A percentile compares a stretch with the other conserved stretches of the same genome.
Evolutionary conservation across 53 echinoderm and acorn worm genomes (phyloP).

Genomic region (Crossaster papposus): DNA sequence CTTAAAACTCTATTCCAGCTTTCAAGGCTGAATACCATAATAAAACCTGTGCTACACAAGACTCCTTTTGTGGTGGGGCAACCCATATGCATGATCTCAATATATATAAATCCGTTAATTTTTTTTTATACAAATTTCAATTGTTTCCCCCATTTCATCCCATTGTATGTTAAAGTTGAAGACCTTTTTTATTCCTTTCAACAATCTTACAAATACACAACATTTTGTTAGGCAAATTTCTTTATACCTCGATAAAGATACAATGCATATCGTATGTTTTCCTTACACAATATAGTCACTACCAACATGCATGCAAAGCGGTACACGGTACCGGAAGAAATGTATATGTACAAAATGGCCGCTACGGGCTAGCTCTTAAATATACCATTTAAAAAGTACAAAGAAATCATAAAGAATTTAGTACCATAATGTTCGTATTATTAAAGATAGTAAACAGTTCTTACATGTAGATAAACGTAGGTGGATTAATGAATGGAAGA

Average conservation of each 20-base stretch:
- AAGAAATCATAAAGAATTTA: slow-evolving; percentile 12
- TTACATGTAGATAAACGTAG: slow-evolving; percentile 22
- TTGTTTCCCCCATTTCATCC: slow-evolving; percentile 13
- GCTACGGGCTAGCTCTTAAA: slow-evolving; percentile 20
- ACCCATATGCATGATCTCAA: slow-evolving; percentile 63
- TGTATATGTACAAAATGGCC: slow-evolving; percentile 20
- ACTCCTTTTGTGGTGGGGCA: no score
- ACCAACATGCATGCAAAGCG: slow-evolving; percentile 45
- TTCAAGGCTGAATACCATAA: no score
- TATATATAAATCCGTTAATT: slow-evolving; percentile 53
- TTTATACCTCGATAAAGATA: slow-evolving; percentile 10
- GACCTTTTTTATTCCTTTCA: background rate
- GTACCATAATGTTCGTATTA: background rate
- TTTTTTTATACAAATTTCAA: slow-evolving; percentile 63
- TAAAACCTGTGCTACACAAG: no score
- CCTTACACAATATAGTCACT: slow-evolving; percentile 32
- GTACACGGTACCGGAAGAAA: slow-evolving; percentile 40
- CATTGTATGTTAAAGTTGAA: background rate
- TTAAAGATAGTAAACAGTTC: slow-evolving; percentile 3
- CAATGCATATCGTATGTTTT: slow-evolving; percentile 49
- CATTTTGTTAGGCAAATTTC: slow-evolving; percentile 19
- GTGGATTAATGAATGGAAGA: slow-evolving; percentile 41
- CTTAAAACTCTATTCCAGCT: no score
- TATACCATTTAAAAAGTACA: slow-evolving; percentile 39
- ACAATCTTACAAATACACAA: slow-evolving; percentile 29